phyloP scores from a whole-genome alignment of 2,113 vertebrate genomes.

The Gallinago media region DNA sequence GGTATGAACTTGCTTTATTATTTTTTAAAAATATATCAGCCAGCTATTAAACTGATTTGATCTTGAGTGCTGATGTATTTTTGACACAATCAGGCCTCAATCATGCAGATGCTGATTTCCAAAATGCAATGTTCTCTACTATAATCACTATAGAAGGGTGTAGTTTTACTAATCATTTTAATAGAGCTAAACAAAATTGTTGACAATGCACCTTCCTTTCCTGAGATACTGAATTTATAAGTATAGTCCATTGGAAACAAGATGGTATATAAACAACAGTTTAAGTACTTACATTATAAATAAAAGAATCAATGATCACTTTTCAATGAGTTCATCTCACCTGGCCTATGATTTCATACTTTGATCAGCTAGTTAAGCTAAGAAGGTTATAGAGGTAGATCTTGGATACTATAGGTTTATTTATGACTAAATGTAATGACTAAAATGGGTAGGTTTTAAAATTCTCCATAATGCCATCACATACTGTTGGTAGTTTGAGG shows the following conservation, averaged over 20 bases:
- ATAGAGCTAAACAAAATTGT: not conserved
- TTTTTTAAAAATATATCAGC: not conserved
- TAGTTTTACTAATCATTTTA: not conserved
- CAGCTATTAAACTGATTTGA: not conserved
- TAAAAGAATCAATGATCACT: not conserved
- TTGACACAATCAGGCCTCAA: not conserved
- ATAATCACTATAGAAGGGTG: not conserved
- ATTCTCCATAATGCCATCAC: not conserved
- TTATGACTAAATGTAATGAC: not conserved
- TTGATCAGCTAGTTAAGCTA: not conserved
- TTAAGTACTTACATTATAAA: not conserved
- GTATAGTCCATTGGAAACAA: not conserved
- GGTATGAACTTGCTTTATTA: not conserved
- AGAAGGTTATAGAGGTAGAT: not conserved
- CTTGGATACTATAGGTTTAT: not conserved
- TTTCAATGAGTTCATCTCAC: not conserved
- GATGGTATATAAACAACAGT: not conserved
- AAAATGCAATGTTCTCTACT: not conserved
- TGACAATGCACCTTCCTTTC: not conserved
- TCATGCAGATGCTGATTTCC: not conserved
- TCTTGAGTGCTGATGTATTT: not conserved
- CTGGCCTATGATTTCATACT: not conserved
- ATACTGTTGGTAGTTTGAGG: not conserved
- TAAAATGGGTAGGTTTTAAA: not conserved
- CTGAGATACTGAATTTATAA: not conserved